A percentile compares a stretch with the other conserved stretches of the same genome.
phyloP scores from a whole-genome alignment of 1,140 invertebrate genomes.

The Eufriesea mexicana region DNA sequence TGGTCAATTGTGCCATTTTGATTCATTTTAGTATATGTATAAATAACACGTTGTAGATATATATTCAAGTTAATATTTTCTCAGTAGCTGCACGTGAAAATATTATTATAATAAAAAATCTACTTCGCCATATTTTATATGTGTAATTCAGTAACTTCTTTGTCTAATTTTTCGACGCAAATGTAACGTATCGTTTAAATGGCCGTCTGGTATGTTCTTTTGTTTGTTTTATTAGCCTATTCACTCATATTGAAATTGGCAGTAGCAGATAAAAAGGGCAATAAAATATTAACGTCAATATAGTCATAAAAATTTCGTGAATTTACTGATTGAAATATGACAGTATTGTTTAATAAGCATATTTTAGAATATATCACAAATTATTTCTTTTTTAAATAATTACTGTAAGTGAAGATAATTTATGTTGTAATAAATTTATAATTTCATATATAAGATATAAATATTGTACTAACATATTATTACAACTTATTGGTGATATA shows the following conservation, averaged over 20 bases:
- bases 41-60: neutral
- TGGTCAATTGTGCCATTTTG: slow-evolving; percentile 48
- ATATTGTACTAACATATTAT: neutral
- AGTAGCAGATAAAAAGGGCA: neutral
- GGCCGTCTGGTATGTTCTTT: slow-evolving; percentile 34
- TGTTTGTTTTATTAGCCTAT: slow-evolving; percentile 29
- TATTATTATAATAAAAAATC: neutral
- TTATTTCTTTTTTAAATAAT: neutral
- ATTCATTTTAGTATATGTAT: neutral
- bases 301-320: neutral
- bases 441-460: neutral
- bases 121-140: neutral
- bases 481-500: neutral
- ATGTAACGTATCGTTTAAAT: slow-evolving; percentile 57
- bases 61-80: neutral
- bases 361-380: neutral
- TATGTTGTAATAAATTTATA: neutral
- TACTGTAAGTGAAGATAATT: neutral
- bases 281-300: neutral
- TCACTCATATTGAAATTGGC: neutral
- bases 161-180: slow-evolving; percentile 4
- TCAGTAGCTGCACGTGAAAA: neutral
- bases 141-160: neutral
- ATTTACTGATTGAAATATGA: neutral
- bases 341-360: too few species aligned